Evolutionary conservation across 1,140 invertebrate genomes (phyloP).

Genomic region (Papilio xuthus): DNA sequence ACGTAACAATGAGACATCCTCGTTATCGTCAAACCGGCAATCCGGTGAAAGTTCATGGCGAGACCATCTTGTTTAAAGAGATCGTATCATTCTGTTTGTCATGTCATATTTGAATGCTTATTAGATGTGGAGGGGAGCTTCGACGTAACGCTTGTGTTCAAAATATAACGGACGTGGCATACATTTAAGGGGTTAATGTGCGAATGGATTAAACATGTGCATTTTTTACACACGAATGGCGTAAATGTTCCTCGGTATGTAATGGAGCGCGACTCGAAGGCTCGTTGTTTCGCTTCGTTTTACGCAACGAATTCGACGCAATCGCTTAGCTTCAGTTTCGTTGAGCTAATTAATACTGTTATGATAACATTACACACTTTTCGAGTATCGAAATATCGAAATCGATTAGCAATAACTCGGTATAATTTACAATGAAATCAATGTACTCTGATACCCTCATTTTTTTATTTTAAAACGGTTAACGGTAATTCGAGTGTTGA

Average conservation of each 20-base stretch:
- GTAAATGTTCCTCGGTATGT: conserved; percentile 49
- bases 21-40: conserved; percentile 3
- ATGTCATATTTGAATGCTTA: conserved; percentile 22
- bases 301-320: conserved; percentile 67
- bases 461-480: background rate
- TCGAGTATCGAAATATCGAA: conserved; percentile 42
- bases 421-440: conserved; percentile 14
- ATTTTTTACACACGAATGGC: conserved; percentile 30
- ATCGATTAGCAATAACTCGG: conserved; percentile 38
- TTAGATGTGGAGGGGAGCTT: background rate
- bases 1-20: conserved; percentile 28
- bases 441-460: background rate
- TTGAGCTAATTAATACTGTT: conserved; percentile 65
- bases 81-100: conserved; percentile 4
- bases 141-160: background rate
- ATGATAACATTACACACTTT: conserved; percentile 62
- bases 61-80: conserved; percentile 31
- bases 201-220: conserved; percentile 15
- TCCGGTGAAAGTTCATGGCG: conserved; percentile 31
- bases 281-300: conserved; percentile 64
- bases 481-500: background rate
- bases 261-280: conserved; percentile 67
- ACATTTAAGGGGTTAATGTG: conserved; percentile 3
- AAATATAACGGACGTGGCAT: background rate
- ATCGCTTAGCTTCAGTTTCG: conserved; percentile 67